These are phyloP conservation scores for Jordanella pulchra DNA, from an alignment of 2,797 vertebrate species.

Conservation along the genomic window DNA sequence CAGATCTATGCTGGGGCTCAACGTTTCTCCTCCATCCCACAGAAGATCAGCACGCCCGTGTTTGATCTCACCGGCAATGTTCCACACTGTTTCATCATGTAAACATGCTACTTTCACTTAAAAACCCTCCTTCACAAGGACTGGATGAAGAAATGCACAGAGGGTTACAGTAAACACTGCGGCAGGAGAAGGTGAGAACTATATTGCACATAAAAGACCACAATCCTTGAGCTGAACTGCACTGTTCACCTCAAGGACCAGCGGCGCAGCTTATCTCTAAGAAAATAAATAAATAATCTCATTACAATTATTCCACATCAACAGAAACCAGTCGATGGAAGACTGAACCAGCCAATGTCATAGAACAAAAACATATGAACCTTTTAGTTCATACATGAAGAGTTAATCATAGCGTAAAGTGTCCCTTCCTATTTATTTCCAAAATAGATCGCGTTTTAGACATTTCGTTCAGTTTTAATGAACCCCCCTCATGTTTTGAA, in stretches of 20 bases:
- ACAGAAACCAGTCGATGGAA: slow-evolving; percentile 13
- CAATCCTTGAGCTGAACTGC: slow-evolving; percentile 31
- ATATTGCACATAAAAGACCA: slow-evolving; percentile 65
- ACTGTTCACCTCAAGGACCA: slow-evolving; percentile 36
- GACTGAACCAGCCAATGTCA: neutral
- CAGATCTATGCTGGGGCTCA: slow-evolving; percentile 44
- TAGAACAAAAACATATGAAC: neutral
- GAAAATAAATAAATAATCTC: slow-evolving; percentile 56
- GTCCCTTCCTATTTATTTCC: neutral
- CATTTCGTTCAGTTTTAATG: neutral
- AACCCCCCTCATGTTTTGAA: neutral
- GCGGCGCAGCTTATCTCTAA: slow-evolving; percentile 43
- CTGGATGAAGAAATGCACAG: slow-evolving; percentile 31
- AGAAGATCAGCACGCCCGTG: slow-evolving; percentile 14
- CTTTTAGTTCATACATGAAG: neutral
- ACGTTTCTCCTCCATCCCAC: neutral
- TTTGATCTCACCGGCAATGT: slow-evolving; percentile 41
- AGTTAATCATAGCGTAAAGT: neutral
- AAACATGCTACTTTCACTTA: slow-evolving; percentile 74
- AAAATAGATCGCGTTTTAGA: too few relatives aligned
- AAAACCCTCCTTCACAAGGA: slow-evolving; percentile 34
- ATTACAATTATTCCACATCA: slow-evolving; percentile 10
- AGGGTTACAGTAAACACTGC: slow-evolving; percentile 53
- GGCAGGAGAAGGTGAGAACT: slow-evolving; percentile 25
- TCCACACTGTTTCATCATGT: slow-evolving; percentile 61